A percentile compares a stretch with the other conserved stretches of the same genome.
phyloP scores from a whole-genome alignment of 2,888 invertebrate species.

The Frankliniella intonsa region DNA sequence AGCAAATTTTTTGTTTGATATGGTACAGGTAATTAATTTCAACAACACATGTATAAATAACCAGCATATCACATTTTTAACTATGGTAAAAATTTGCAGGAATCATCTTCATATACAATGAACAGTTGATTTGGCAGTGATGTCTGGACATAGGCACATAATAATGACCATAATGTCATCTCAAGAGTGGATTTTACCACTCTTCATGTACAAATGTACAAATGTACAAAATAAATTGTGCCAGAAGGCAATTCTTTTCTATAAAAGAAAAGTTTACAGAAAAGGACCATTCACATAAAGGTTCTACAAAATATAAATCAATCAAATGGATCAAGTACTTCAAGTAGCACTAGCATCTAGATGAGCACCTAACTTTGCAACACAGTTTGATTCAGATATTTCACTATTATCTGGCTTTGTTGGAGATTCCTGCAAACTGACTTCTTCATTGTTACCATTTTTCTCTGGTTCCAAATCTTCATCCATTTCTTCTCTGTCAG shows the following conservation, averaged over 20 bases:
- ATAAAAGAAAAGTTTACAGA: not conserved
- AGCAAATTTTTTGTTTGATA: not conserved
- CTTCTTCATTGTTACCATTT: not conserved
- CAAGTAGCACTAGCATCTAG: not conserved
- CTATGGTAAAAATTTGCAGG: not conserved
- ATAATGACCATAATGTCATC: not conserved
- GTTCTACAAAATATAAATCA: not conserved
- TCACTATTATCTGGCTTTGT: not conserved
- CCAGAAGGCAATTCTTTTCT: not conserved
- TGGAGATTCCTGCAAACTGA: not conserved
- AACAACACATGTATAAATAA: not conserved
- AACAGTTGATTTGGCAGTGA: not conserved
- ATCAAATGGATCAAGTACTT: not conserved
- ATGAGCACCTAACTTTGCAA: not conserved
- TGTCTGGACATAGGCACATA: not conserved
- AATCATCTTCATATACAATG: not conserved
- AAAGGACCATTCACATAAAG: not conserved
- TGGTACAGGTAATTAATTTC: not conserved
- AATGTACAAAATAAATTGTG: not conserved
- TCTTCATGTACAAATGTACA: not conserved
- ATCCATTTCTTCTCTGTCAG: not conserved
- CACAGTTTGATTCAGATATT: not conserved
- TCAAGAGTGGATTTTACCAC: not conserved
- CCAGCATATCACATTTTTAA: conserved; percentile 13
- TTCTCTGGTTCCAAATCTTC: not conserved